phyloP scores from a whole-genome alignment of 2,113 vertebrate genomes.

The Alethe diademata region DNA sequence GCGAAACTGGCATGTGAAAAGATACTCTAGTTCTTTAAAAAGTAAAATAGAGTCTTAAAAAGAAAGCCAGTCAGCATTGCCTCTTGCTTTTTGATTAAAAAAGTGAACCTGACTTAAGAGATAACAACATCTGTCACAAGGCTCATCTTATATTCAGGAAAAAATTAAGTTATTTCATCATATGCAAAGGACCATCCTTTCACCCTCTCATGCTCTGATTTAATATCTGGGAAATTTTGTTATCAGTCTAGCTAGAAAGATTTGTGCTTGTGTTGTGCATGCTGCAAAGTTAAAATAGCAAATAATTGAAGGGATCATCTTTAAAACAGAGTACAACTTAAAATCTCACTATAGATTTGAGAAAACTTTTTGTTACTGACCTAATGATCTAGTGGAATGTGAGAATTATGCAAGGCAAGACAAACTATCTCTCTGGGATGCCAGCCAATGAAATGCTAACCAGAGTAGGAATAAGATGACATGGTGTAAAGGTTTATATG shows the following conservation, averaged over 20 bases:
- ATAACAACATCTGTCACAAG: neutral
- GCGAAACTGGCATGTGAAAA: neutral
- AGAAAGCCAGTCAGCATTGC: neutral
- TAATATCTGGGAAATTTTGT: neutral
- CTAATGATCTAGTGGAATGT: neutral
- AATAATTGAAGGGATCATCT: neutral
- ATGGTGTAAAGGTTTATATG: neutral
- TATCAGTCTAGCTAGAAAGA: neutral
- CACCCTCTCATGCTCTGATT: neutral
- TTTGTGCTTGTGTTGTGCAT: neutral
- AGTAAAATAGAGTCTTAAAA: neutral
- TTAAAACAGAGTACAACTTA: neutral
- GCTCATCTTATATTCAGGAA: neutral
- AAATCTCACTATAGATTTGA: neutral
- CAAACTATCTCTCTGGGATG: neutral
- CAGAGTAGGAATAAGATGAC: neutral
- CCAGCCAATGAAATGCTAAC: neutral
- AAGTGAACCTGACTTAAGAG: neutral
- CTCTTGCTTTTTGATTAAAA: neutral
- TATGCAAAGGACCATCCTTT: neutral
- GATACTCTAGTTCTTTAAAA: neutral
- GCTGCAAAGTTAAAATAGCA: neutral
- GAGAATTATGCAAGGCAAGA: neutral
- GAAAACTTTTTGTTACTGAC: neutral
- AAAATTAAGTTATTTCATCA: neutral